Conservation (phyloP, 2,797 vertebrate genomes). For the Pipistrellus pygmaeus region DNA sequence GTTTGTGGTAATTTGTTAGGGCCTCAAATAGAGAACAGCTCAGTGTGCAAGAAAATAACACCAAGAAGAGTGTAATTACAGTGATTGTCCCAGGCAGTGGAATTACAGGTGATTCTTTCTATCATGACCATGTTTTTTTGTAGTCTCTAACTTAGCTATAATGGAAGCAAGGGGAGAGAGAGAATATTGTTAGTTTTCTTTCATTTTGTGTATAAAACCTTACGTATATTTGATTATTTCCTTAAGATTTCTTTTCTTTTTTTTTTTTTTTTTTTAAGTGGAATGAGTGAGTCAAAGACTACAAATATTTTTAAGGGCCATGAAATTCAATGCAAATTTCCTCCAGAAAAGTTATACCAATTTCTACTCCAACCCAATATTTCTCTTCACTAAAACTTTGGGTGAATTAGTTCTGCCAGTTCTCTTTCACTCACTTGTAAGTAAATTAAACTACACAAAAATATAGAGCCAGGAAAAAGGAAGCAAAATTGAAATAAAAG, state of each 20-base stretch:
- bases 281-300: constrained; percentile 46
- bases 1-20: constrained; percentile 33
- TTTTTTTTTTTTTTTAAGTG: neutral
- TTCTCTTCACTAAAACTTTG: constrained; percentile 33
- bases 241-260: constrained; percentile 3
- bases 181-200: neutral
- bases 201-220: constrained; percentile 25
- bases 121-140: neutral
- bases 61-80: neutral
- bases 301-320: constrained; percentile 41
- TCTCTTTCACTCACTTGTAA: constrained; percentile 39
- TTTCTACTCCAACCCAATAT: constrained; percentile 22
- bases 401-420: constrained; percentile 27
- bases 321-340: constrained; percentile 33
- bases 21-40: neutral
- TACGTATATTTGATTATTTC: constrained; percentile 37
- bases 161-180: neutral
- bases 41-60: constrained; percentile 35
- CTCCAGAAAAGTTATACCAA: constrained; percentile 37
- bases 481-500: constrained; percentile 55
- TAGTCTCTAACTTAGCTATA: neutral
- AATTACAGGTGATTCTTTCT: constrained; percentile 54
- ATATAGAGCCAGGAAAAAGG: constrained; percentile 1
- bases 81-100: neutral
- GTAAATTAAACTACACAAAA: constrained; percentile 46